Evolutionary conservation across 30 jellyfish, hydroid and myxozoan genomes (phyloP), one percentile per base, ranked within the genome.

Genomic region (Haliclystus octoradiatus): DNA sequence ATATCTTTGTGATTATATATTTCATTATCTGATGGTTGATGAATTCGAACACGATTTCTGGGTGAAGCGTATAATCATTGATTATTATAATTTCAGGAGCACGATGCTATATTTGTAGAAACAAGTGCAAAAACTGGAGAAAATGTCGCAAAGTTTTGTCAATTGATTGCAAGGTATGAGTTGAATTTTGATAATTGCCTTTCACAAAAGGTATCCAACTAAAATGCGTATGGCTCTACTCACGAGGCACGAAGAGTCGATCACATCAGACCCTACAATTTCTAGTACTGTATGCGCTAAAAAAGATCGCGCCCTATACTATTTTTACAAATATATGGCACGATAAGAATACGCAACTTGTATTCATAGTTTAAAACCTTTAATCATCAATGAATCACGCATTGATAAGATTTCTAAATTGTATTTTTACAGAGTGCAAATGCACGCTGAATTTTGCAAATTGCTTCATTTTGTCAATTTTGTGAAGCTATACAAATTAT

Each of bases 121-220:
- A 72, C 96, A 52, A 86, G 96, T 69, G 96, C 96, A 2, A 86
- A 79, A 32, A 78, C 93, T 2, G 94, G 94, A 1, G 72, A 73
- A 66, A 86, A 86, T 78, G 85, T 79, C 0, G 63, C 81, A 24
- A 31, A 34, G 14, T 70, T 86, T 26, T 86, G 96, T 69, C 78
- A 73, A 62, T 30, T 72, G 28, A 80, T 86, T 46, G 93, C 91
- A 31, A 71, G 94, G 96, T 86, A 72, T n/a, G n/a, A n/a, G n/a
- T n/a, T n/a, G n/a, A n/a, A n/a, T n/a, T n/a, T n/a, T n/a, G n/a
- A n/a, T n/a, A n/a, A n/a, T n/a, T n/a, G n/a, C n/a, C n/a, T n/a
- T n/a, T n/a, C n/a, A n/a, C n/a, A n/a, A n/a, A n/a, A n/a, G n/a
- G n/a, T n/a, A n/a, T n/a, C n/a, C n/a, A 9, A 57, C 12, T 57